These are phyloP conservation scores for Steinernema khuongi DNA, from an alignment of 1,140 invertebrate genomes.

Conservation along the genomic window DNA sequence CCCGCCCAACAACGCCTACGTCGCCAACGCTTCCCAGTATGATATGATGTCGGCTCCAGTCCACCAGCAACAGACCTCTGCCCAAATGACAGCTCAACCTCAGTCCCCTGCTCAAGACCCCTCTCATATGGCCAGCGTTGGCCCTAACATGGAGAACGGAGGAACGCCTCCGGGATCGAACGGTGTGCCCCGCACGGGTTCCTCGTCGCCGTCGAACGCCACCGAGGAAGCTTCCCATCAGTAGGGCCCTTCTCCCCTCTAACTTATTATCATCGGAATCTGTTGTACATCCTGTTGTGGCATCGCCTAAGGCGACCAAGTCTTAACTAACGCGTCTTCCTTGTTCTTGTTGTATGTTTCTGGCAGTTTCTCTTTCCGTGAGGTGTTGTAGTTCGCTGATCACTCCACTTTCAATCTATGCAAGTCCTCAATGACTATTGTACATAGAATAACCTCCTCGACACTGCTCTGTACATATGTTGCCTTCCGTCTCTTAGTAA, in stretches of 20 bases:
- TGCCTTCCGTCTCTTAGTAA: not conserved
- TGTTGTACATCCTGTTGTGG: constrained; percentile 12
- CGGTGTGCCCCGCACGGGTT: not conserved
- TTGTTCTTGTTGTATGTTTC: not conserved
- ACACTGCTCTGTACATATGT: not conserved
- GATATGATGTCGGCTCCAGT: not conserved
- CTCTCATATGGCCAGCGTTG: not conserved
- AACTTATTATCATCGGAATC: not conserved
- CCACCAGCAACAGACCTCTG: not conserved
- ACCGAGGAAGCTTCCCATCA: not conserved
- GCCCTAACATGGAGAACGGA: not conserved
- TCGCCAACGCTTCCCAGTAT: not conserved
- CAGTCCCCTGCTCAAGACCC: not conserved
- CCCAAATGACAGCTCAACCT: not conserved
- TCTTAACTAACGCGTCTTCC: not conserved
- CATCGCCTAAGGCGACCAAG: not conserved
- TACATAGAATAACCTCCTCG: not conserved
- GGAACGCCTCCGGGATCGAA: not conserved
- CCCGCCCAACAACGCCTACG: not conserved
- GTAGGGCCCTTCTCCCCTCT: not conserved
- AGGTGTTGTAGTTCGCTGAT: not conserved
- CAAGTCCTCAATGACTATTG: not conserved
- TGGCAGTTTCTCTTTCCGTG: constrained; percentile 1
- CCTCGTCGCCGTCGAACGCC: constrained; percentile 1
- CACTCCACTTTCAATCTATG: not conserved